Conservation (phyloP, 2,113 vertebrate species). For the Hippopotamus amphibius region DNA sequence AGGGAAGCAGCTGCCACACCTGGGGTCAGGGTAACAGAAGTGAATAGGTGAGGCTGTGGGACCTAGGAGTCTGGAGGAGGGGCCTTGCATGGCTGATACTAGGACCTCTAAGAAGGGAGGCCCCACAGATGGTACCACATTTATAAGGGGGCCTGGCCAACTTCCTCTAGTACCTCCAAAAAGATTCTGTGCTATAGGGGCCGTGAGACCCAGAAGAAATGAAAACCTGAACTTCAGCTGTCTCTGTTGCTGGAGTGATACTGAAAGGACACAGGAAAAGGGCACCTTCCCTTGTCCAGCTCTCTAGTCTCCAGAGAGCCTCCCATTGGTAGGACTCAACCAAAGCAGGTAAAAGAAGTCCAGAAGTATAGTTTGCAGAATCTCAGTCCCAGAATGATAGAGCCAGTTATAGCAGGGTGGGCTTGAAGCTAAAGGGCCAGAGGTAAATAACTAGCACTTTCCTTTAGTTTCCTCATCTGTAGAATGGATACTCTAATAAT, state of each 20-base stretch:
- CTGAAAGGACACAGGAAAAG: not conserved
- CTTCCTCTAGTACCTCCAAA: not conserved
- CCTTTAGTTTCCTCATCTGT: not conserved
- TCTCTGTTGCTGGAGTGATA: not conserved
- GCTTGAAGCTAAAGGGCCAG: not conserved
- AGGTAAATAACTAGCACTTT: not conserved
- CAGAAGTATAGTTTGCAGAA: not conserved
- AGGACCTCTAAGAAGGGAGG: not conserved
- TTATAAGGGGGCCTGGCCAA: not conserved
- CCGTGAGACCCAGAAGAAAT: not conserved
- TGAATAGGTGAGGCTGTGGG: not conserved
- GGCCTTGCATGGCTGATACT: not conserved
- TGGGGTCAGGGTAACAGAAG: too few species aligned
- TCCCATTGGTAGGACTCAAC: not conserved
- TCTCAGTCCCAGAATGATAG: not conserved
- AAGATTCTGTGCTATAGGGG: not conserved
- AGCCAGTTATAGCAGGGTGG: not conserved
- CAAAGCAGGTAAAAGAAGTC: not conserved
- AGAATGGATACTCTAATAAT: not conserved
- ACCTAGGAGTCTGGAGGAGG: not conserved
- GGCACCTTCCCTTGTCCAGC: not conserved
- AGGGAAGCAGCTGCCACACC: not conserved
- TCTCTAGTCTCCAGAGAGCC: not conserved
- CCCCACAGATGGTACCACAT: rapidly evolving
- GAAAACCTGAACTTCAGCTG: too few species aligned